phyloP scores from a whole-genome alignment of 2,797 vertebrate species.

The Eulemur coronatus region DNA sequence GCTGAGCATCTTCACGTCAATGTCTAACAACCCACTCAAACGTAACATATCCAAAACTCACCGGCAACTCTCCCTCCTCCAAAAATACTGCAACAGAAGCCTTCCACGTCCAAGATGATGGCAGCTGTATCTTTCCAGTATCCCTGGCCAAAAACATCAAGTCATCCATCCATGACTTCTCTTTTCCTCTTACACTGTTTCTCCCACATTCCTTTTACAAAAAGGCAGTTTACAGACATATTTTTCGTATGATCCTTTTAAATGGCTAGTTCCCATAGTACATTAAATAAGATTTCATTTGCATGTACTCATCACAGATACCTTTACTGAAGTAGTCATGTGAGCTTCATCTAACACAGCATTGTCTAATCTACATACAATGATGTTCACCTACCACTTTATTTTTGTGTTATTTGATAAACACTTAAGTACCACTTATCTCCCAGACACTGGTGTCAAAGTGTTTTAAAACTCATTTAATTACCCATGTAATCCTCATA shows the following conservation, averaged over 20 bases:
- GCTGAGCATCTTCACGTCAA: neutral
- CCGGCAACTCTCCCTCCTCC: neutral
- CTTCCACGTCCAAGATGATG: neutral
- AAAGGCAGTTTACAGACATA: neutral
- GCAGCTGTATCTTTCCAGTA: neutral
- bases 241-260: neutral
- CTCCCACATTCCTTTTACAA: neutral
- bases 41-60: neutral
- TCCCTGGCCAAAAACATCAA: neutral
- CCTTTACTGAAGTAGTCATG: neutral
- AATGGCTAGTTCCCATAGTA: neutral
- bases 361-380: neutral
- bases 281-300: neutral
- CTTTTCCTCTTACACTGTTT: neutral
- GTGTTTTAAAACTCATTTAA: neutral
- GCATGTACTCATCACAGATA: neutral
- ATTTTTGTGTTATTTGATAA: neutral
- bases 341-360: neutral
- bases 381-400: neutral
- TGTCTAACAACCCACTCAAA: neutral
- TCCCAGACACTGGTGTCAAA: neutral
- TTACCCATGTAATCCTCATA: neutral
- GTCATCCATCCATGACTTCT: neutral
- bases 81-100: neutral
- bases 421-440: neutral